These are phyloP conservation scores for Phrynocephalus guinanensis DNA, from an alignment of 2,797 vertebrate species.

Conservation along the genomic window DNA sequence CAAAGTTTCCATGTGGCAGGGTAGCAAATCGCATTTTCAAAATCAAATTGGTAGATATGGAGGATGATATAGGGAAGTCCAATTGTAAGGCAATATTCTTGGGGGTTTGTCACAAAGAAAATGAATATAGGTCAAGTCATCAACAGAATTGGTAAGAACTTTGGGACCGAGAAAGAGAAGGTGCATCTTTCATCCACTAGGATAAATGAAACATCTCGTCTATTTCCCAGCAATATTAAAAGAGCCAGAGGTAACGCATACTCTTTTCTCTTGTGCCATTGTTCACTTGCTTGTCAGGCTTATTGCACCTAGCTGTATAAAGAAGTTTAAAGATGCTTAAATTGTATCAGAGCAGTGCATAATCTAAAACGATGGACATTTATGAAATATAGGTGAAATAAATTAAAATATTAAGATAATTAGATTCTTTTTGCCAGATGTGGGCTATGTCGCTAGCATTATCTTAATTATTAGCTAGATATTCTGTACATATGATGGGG, in stretches of 20 bases:
- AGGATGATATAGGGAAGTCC: background rate
- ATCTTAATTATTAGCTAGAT: too few relatives aligned
- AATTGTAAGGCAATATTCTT: background rate
- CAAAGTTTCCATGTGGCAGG: background rate
- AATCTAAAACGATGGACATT: too few relatives aligned
- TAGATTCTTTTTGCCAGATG: too few relatives aligned
- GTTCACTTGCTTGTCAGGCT: background rate
- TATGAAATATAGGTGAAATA: too few relatives aligned
- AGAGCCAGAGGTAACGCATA: constrained; percentile 12
- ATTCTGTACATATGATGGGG: too few relatives aligned
- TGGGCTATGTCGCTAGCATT: too few relatives aligned
- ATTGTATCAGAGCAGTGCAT: background rate
- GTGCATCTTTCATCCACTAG: background rate
- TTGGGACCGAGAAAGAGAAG: background rate
- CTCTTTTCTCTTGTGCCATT: background rate
- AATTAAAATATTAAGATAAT: too few relatives aligned
- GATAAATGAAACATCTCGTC: constrained; percentile 26
- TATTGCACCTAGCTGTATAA: background rate
- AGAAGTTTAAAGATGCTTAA: background rate
- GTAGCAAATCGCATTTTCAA: background rate
- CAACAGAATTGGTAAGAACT: background rate
- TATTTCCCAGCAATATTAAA: constrained; percentile 5
- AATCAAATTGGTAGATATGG: background rate
- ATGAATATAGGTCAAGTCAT: constrained; percentile 11
- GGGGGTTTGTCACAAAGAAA: background rate